Evolutionary conservation across 2,888 invertebrate genomes (phyloP).

Genomic region (Brenthis ino): DNA sequence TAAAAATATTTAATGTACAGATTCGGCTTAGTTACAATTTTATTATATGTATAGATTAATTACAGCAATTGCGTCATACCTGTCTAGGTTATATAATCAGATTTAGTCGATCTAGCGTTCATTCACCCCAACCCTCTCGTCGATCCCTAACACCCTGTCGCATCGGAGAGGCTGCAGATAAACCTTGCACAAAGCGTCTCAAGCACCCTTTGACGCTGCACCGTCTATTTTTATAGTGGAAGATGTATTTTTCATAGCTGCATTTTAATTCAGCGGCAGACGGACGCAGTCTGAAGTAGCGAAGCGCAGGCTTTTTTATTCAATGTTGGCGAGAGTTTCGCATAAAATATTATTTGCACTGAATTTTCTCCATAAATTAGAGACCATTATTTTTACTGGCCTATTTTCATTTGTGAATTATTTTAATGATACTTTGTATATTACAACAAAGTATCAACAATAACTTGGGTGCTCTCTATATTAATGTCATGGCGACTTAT

Average conservation of each 20-base stretch:
- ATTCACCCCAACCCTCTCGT: constrained; percentile 49
- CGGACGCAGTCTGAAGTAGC: constrained; percentile 34
- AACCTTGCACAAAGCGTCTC: constrained; percentile 63
- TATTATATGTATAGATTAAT: no score
- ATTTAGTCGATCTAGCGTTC: constrained; percentile 52
- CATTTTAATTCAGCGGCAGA: constrained; percentile 46
- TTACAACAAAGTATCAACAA: constrained; percentile 30
- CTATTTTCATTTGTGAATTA: not conserved
- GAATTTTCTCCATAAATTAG: constrained; percentile 14
- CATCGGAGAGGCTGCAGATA: constrained; percentile 61
- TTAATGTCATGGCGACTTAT: constrained; percentile 59
- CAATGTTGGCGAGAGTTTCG: constrained; percentile 19
- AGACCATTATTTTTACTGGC: not conserved
- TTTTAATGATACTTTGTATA: constrained; percentile 34
- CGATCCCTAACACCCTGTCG: constrained; percentile 44
- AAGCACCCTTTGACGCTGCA: constrained; percentile 55
- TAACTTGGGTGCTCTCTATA: constrained; percentile 41
- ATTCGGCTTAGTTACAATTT: no score
- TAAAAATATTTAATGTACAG: no score
- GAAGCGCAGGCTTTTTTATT: constrained; percentile 28
- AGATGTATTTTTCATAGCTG: constrained; percentile 56
- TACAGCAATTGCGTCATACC: constrained; percentile 29
- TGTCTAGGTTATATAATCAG: constrained; percentile 40
- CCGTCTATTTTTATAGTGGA: constrained; percentile 66
- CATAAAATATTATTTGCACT: constrained; percentile 24